phyloP scores from a whole-genome alignment of 2,888 invertebrate species.

The Zootermopsis nevadensis region DNA sequence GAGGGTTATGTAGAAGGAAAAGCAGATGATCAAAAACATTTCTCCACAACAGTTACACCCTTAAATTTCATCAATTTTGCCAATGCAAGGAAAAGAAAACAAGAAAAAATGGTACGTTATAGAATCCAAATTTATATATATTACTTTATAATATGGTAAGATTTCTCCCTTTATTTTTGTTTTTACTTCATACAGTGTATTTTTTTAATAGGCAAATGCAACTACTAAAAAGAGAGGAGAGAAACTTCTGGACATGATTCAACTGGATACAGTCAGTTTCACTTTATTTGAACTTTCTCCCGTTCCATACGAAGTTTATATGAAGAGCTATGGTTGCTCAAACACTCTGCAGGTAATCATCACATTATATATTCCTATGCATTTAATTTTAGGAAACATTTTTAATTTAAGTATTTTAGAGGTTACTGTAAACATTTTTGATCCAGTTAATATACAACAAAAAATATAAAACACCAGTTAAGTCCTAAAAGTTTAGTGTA shows the following conservation, averaged over 20 bases:
- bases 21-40: constrained; percentile 47
- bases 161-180: not conserved
- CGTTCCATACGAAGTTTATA: constrained; percentile 78
- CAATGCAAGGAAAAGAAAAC: constrained; percentile 57
- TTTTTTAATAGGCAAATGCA: constrained; percentile 52
- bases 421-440: too few relatives aligned
- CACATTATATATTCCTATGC: too few relatives aligned
- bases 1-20: constrained; percentile 69
- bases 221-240: constrained; percentile 65
- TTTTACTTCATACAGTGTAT: not conserved
- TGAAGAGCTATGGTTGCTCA: constrained; percentile 75
- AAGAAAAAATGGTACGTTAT: constrained; percentile 58
- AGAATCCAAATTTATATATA: not conserved
- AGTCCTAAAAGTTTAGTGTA: too few relatives aligned
- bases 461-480: too few relatives aligned
- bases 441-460: too few relatives aligned
- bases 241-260: constrained; percentile 76
- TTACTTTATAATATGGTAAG: too few relatives aligned
- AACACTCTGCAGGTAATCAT: constrained; percentile 71
- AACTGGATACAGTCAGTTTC: constrained; percentile 72
- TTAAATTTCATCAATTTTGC: constrained; percentile 58
- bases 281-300: constrained; percentile 77
- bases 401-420: too few relatives aligned
- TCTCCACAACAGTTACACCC: constrained; percentile 41
- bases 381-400: too few relatives aligned